These are phyloP conservation scores for Heliconius eleuchia DNA, from an alignment of 1,140 invertebrate genomes.

Conservation along the genomic window DNA sequence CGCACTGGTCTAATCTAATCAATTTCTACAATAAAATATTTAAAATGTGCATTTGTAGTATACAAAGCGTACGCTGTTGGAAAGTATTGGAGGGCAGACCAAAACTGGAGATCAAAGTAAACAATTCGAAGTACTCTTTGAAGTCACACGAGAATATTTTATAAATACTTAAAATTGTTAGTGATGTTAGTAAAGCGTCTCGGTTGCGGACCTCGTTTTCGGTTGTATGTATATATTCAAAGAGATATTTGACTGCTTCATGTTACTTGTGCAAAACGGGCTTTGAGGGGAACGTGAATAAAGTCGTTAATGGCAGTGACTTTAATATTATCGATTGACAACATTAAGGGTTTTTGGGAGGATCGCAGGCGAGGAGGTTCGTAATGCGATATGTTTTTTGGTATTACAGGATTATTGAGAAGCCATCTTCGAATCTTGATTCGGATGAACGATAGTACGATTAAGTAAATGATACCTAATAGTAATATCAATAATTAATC, in stretches of 20 bases:
- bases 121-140: conserved; percentile 47
- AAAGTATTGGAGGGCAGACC: conserved; percentile 36
- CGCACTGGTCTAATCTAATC: not conserved
- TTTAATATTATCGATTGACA: conserved; percentile 63
- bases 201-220: conserved; percentile 19
- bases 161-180: conserved; percentile 43
- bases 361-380: conserved; percentile 66
- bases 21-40: not conserved
- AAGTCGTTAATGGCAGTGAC: conserved; percentile 57
- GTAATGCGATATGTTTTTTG: conserved; percentile 58
- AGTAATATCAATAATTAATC: too few relatives aligned
- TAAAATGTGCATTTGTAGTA: conserved; percentile 15
- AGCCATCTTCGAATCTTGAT: conserved; percentile 45
- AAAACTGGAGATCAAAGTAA: conserved; percentile 46
- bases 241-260: conserved; percentile 29
- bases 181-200: conserved; percentile 27
- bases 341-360: conserved; percentile 56
- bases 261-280: conserved; percentile 24
- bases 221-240: conserved; percentile 1
- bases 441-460: conserved; percentile 6
- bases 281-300: conserved; percentile 43
- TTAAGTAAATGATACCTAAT: too few relatives aligned
- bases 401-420: conserved; percentile 63
- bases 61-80: conserved; percentile 27
- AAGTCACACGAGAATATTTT: conserved; percentile 41